phyloP scores from a whole-genome alignment of 1,140 invertebrate genomes.

The Hylaeus anthracinus region DNA sequence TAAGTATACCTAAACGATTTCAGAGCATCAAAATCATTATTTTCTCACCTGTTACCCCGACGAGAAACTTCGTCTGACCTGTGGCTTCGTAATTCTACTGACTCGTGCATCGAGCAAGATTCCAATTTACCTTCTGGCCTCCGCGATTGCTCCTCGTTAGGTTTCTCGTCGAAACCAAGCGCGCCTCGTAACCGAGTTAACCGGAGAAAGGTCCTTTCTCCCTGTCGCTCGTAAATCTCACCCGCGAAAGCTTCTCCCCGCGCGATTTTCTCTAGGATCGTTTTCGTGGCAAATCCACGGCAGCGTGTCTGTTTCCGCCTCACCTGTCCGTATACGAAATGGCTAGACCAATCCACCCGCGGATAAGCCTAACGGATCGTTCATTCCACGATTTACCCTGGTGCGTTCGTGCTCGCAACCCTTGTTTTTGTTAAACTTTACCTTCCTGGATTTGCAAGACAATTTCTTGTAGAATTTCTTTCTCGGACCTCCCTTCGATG shows the following conservation, averaged over 20 bases:
- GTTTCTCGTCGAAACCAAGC: neutral
- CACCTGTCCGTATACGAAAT: neutral
- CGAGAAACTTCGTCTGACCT: no score
- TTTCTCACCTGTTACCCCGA: no score
- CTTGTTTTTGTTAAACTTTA: neutral
- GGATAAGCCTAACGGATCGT: conserved; percentile 18
- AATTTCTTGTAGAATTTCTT: no score
- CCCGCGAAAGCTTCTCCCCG: neutral
- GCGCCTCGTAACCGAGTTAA: neutral
- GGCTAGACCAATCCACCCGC: neutral
- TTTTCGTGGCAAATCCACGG: neutral
- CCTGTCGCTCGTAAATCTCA: conserved; percentile 17
- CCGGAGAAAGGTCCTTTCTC: conserved; percentile 1
- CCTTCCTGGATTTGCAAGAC: neutral
- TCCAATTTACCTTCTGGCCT: no score
- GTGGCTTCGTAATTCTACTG: no score
- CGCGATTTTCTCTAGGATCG: neutral
- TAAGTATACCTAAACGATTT: neutral
- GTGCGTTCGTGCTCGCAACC: neutral
- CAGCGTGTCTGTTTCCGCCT: neutral
- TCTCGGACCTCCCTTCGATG: no score
- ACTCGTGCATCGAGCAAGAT: no score
- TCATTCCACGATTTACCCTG: conserved; percentile 4
- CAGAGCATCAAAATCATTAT: no score
- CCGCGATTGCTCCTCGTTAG: neutral